Evolutionary conservation across 2,888 invertebrate genomes (phyloP).

Genomic region (Drosophila leonis): DNA sequence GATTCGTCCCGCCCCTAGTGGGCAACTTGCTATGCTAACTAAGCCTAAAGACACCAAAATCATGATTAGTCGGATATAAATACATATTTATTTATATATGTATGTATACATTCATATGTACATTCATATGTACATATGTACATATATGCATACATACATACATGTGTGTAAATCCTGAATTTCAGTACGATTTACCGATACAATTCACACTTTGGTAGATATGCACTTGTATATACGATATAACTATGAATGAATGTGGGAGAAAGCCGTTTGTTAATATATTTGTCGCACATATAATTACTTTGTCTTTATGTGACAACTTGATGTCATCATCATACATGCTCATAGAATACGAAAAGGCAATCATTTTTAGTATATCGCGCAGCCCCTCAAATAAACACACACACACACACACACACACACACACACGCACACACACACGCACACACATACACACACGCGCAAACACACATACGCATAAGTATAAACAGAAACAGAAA

Average conservation of each 20-base stretch:
- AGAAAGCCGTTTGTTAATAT: conserved; percentile 52
- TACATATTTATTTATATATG: no score
- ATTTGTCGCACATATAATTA: conserved; percentile 67
- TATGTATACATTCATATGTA: no score
- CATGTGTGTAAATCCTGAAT: background rate
- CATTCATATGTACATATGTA: no score
- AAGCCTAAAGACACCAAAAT: background rate
- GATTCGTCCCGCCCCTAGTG: no score
- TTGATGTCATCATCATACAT: conserved; percentile 49
- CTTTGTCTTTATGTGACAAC: conserved; percentile 56
- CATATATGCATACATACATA: background rate
- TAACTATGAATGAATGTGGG: background rate
- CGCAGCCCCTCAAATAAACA: background rate
- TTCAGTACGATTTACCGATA: background rate
- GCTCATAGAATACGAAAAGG: conserved; percentile 12
- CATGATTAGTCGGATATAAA: background rate
- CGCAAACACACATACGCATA: background rate
- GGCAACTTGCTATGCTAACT: background rate
- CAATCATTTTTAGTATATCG: conserved; percentile 20
- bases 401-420: background rate
- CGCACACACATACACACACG: background rate
- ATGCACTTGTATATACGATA: background rate
- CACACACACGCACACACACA: background rate
- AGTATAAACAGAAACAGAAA: background rate
- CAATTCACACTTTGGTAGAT: background rate